These are phyloP conservation scores for Cerceris ruficornis DNA, from an alignment of 2,888 invertebrate species.

Conservation along the genomic window DNA sequence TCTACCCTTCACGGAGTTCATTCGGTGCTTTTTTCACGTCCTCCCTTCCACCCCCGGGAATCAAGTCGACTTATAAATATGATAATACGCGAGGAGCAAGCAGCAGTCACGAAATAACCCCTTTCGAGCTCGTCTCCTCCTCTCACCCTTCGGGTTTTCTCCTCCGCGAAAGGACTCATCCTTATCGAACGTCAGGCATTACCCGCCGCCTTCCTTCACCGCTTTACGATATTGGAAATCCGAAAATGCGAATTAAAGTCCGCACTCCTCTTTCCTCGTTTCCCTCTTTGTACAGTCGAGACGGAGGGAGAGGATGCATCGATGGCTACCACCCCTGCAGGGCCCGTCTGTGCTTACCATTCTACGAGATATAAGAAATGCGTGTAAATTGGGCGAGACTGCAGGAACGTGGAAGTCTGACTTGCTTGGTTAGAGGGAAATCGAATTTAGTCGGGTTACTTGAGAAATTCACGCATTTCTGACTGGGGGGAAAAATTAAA, in stretches of 20 bases:
- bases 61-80: conserved; percentile 79
- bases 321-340: conserved; percentile 10
- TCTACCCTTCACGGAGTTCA: conserved; percentile 28
- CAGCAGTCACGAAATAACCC: conserved; percentile 77
- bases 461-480: conserved; percentile 41
- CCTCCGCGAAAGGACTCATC: conserved; percentile 63
- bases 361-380: conserved; percentile 55
- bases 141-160: conserved; percentile 33
- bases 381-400: conserved; percentile 59
- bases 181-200: conserved; percentile 73
- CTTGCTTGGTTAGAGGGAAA: conserved; percentile 38
- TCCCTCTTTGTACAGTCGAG: conserved; percentile 19
- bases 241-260: conserved; percentile 75
- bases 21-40: conserved; percentile 40
- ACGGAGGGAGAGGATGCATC: conserved; percentile 24
- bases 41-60: conserved; percentile 26
- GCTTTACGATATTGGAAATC: conserved; percentile 76
- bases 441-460: conserved; percentile 44
- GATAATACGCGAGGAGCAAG: conserved; percentile 77
- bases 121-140: conserved; percentile 53
- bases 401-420: conserved; percentile 32
- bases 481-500: background rate
- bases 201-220: conserved; percentile 65
- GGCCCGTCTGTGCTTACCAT: conserved; percentile 28
- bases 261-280: conserved; percentile 44